These are phyloP conservation scores for Odocoileus hemionus DNA, from an alignment of 2,113 vertebrate genomes.

Conservation along the genomic window DNA sequence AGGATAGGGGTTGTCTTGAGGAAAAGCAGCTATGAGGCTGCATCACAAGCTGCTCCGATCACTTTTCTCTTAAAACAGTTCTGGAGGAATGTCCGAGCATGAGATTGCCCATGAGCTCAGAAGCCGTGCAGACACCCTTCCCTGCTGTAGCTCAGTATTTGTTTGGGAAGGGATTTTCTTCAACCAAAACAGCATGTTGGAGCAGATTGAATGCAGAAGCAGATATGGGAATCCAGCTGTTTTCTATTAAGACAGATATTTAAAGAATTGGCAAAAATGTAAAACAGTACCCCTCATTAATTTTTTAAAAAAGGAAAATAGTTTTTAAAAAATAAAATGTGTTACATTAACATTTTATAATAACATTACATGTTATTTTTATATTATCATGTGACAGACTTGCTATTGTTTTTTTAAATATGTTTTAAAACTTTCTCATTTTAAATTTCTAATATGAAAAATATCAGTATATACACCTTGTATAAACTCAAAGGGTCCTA, in stretches of 20 bases:
- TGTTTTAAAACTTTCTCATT: neutral
- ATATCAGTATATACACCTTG: neutral
- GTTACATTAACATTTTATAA: neutral
- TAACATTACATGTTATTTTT: neutral
- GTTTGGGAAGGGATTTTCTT: neutral
- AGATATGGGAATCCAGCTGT: neutral
- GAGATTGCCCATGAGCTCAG: neutral
- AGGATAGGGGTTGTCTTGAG: neutral
- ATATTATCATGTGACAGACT: neutral
- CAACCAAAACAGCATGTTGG: constrained; percentile 13
- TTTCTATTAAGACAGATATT: constrained; percentile 17
- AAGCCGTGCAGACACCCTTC: neutral
- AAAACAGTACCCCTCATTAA: neutral
- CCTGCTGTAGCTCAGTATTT: neutral
- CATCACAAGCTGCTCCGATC: neutral
- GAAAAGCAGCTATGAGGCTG: neutral
- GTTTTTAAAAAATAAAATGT: neutral
- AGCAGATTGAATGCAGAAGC: neutral
- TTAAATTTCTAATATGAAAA: constrained; percentile 7
- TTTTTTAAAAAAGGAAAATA: neutral
- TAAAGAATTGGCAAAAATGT: neutral
- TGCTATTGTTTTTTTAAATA: neutral
- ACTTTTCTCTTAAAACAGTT: neutral
- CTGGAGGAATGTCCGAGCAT: neutral
- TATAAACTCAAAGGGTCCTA: neutral